These are phyloP conservation scores for Coregonus ussuriensis DNA, from an alignment of 2,797 vertebrate genomes.

Conservation along the genomic window DNA sequence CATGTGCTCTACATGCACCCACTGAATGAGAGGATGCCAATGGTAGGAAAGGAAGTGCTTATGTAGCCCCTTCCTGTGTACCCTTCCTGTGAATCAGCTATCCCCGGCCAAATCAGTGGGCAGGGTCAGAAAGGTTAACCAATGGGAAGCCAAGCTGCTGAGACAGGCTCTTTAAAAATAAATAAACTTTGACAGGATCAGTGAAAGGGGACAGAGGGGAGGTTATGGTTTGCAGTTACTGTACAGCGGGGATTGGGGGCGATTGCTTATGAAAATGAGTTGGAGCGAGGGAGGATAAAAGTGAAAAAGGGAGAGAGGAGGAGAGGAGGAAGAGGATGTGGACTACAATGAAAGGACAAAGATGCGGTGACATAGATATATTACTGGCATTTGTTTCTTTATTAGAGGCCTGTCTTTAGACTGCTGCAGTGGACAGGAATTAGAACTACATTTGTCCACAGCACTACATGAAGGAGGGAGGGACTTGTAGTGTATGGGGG, in stretches of 20 bases:
- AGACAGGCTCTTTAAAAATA: conserved; percentile 25
- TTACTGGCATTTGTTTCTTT: conserved; percentile 11
- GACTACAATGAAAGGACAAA: conserved; percentile 7
- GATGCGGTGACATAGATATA: background rate
- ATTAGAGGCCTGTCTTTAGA: background rate
- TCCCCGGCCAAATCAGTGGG: background rate
- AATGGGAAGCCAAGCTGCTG: conserved; percentile 24
- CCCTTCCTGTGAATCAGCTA: conserved; percentile 19
- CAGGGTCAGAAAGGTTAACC: background rate
- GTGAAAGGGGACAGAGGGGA: conserved; percentile 1
- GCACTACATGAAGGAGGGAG: background rate
- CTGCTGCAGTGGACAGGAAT: background rate
- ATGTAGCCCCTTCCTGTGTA: conserved; percentile 12
- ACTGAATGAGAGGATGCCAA: background rate
- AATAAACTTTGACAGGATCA: conserved; percentile 24
- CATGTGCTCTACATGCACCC: no score
- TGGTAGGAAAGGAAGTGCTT: background rate
- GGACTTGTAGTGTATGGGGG: no score
- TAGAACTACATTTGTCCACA: background rate
- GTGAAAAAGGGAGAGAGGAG: background rate
- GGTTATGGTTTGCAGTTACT: conserved; percentile 25
- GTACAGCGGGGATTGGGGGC: conserved; percentile 9
- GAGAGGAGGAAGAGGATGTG: background rate
- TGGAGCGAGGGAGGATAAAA: background rate
- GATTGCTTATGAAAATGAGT: conserved; percentile 34